Evolutionary conservation across 1,140 invertebrate genomes (phyloP), one percentile per base, ranked within the genome.

Genomic region (Atta colombica): DNA sequence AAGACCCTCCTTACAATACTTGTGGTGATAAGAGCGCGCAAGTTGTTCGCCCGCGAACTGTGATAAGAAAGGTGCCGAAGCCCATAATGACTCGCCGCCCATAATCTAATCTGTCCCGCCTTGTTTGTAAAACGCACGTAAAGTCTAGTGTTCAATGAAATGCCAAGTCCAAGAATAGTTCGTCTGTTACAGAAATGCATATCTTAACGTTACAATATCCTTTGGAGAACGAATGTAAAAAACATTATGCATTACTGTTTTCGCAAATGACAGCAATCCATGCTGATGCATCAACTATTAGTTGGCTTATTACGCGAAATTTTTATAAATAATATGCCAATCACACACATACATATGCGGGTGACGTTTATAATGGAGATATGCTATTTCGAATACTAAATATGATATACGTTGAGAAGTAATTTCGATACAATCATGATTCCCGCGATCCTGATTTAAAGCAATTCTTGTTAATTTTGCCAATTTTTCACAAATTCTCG

Each of bases 81-180:
- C 80, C 28, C 80, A 14, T 74, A 84, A 75, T 84, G 80, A 84
- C 25, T 84, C 69, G 68, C 31, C 63, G n/a, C 35, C 49, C 49
- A 31, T 84, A 75, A 84, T 84, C 80, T 84, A 84, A 84, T 84
- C 80, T 84, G 69, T 53, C 69, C 14, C 80, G 69, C 39, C 55
- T 35, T 84, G 69, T 84, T 84, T 84, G 69, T 84, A 75, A 84
- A 74, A 71, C 66, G 39, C 31, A 35, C 53, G 68, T 61, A 74
- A n/a, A 31, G 69, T 63, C 16, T 35, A 63, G n/a, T 35, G 55
- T 84, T 84, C 68, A 84, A 75, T 74, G 69, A 63, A 75, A 8
- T 39, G 21, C 21, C 49, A 31, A 78, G 45, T 45, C 80, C 80
- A 21, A 75, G 80, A 82, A 82, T 72, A 82, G 39, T 28, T 31